Percentiles rank a stretch among this genome's conserved stretches.
phyloP scores from a whole-genome alignment of 2,113 vertebrate genomes.

The Halichoerus grypus region DNA sequence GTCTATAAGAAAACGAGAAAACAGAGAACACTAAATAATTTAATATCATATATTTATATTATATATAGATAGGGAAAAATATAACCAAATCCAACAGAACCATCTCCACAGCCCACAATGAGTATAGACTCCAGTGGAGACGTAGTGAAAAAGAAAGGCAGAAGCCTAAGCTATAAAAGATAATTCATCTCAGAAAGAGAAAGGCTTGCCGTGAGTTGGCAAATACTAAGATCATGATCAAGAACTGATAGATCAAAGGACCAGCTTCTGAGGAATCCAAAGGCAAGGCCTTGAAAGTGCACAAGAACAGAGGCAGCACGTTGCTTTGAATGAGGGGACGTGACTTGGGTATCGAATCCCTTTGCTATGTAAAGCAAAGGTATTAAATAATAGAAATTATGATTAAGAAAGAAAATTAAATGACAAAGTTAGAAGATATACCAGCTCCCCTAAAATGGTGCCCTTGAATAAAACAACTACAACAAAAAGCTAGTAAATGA shows the following conservation, averaged over 20 bases:
- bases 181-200: neutral
- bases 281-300: neutral
- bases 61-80: neutral
- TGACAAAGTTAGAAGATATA: neutral
- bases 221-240: neutral
- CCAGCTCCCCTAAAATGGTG: neutral
- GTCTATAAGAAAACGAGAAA: neutral
- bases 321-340: neutral
- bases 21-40: neutral
- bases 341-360: neutral
- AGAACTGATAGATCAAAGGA: neutral
- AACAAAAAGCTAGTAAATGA: neutral
- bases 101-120: neutral
- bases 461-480: neutral
- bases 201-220: neutral
- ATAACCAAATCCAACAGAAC: neutral
- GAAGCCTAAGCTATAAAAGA: neutral
- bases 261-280: neutral
- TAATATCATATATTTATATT: neutral
- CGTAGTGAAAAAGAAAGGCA: neutral
- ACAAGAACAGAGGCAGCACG: neutral
- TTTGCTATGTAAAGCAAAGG: neutral
- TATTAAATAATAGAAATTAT: neutral
- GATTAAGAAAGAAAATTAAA: neutral
- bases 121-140: neutral